Evolutionary conservation across 2,888 invertebrate genomes (phyloP).

Genomic region (Lumbricus terrestris): DNA sequence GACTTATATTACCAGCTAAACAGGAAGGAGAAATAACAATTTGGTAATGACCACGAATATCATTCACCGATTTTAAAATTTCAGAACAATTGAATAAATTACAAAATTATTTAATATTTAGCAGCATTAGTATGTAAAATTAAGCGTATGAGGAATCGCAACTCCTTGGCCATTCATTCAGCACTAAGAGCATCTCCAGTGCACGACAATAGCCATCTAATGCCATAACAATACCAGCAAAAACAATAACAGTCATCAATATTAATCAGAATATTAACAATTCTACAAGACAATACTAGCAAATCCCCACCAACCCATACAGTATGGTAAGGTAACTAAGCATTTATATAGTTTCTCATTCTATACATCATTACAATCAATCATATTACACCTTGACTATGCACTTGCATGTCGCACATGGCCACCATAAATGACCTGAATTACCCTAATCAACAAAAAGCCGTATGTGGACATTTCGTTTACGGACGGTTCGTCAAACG

Average conservation of each 20-base stretch:
- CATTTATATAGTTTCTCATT: not conserved
- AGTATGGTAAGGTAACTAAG: not conserved
- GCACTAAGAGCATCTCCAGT: too few relatives aligned
- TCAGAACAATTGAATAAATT: not conserved
- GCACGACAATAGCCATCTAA: not conserved
- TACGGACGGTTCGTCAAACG: too few relatives aligned
- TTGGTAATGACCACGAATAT: not conserved
- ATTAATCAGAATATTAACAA: constrained; percentile 3
- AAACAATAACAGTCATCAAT: not conserved
- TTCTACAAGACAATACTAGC: not conserved
- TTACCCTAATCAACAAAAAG: too few relatives aligned
- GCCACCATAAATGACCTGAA: not conserved
- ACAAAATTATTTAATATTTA: not conserved
- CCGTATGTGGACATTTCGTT: too few relatives aligned
- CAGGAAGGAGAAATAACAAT: not conserved
- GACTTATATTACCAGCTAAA: not conserved
- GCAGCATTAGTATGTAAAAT: not conserved
- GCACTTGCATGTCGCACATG: not conserved
- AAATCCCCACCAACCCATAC: not conserved
- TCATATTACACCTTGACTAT: too few relatives aligned
- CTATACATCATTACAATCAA: not conserved
- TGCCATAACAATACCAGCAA: not conserved
- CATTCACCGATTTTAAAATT: not conserved
- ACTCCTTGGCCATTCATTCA: not conserved
- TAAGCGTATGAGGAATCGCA: not conserved